Base-by-base conservation (phyloP, 2,797 vertebrate genomes). In the Acipenser ruthenus region DNA sequence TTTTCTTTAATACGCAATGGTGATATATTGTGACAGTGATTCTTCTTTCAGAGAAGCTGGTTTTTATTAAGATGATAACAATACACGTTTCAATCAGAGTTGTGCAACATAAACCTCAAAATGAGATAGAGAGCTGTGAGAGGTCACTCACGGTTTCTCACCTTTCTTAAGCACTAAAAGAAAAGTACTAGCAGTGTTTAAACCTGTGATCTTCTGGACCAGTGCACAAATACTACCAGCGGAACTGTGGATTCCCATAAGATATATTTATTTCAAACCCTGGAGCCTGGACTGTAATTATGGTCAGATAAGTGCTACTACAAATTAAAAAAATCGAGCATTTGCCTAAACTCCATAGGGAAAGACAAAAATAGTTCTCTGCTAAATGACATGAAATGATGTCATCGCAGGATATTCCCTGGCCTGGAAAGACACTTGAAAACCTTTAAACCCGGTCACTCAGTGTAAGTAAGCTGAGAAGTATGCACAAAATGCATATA, bases 271-370 rank as follows among this genome's bases (percentile, higher is more conserved):
- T 69, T 73, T 68, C 68, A 59, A 64, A 66, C 59, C 56, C 64
- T 69, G 72, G 60, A 67, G 67, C 60, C 63, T 74, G 69, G 68
- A n/a, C 68, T 74, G 18, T 77, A 69, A 77, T 76, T 73, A 63
- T 52, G 66, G 18, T 75, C 67, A 69, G 49, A 70, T 75, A 69
- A 69, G 23, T 70, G 73, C 73, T 69, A 63, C 15, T 75, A 71
- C 66, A 59, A 63, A 64, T 60, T 61, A 50, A 64, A 13, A 13
- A 70, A 70, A 68, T 63, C 72, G 23, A 64, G 64, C 63, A 18
- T 65, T 69, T 74, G 72, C 50, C 63, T 68, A 50, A 70, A 68
- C 68, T 65, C 70, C 52, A 65, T 67, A 61, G 60, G 63, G 63
- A 62, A 67, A 67, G 48, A 64, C 65, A 68, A 65, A 64, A 65